These are phyloP conservation scores for Alouatta palliata DNA, from an alignment of 2,113 vertebrate species.

Conservation along the genomic window DNA sequence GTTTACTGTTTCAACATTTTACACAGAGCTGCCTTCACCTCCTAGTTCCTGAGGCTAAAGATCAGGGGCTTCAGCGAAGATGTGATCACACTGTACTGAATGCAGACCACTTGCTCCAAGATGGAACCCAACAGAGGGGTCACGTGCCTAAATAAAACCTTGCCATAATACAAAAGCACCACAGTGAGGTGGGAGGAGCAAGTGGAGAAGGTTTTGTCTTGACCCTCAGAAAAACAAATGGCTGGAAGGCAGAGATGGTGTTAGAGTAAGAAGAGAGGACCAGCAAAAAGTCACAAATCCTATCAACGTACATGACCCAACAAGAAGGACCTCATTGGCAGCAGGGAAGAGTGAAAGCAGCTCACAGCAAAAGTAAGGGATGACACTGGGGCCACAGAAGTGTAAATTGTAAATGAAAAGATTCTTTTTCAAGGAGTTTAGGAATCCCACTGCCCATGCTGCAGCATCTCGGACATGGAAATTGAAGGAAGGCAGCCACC, in stretches of 20 bases:
- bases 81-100: neutral
- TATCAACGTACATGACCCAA: neutral
- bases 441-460: neutral
- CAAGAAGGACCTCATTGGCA: neutral
- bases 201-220: slow-evolving; percentile 1
- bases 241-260: neutral
- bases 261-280: neutral
- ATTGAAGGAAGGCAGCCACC: neutral
- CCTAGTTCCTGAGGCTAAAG: neutral
- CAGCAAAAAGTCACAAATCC: neutral
- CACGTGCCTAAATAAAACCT: neutral
- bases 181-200: neutral
- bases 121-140: neutral
- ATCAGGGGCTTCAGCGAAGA: neutral
- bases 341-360: slow-evolving; percentile 45
- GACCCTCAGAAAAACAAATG: neutral
- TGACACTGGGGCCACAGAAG: slow-evolving; percentile 40
- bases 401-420: neutral
- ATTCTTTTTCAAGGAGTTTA: neutral
- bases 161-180: neutral
- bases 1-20: neutral
- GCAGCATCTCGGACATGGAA: neutral
- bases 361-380: slow-evolving; percentile 60
- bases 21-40: neutral
- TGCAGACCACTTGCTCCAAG: neutral